phyloP scores from a whole-genome alignment of 2,113 vertebrate genomes.

The Picathartes gymnocephalus region DNA sequence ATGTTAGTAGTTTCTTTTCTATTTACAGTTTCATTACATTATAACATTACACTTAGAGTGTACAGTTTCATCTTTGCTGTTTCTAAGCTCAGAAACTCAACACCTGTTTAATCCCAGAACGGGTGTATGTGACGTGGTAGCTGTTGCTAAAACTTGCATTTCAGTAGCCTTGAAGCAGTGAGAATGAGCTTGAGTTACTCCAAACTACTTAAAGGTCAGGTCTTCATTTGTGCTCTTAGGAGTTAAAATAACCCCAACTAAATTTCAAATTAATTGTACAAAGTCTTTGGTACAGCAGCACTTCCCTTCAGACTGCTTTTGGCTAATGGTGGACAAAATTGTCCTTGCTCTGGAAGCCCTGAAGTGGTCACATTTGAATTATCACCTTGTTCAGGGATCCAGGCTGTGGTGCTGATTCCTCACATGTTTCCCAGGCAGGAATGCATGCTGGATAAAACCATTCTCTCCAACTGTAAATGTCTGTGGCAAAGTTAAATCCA shows the following conservation, averaged over 20 bases:
- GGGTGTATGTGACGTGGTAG: neutral
- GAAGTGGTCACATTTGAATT: neutral
- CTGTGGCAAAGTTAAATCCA: neutral
- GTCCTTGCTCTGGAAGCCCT: neutral
- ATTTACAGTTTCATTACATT: neutral
- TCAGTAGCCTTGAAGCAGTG: neutral
- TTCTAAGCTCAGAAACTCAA: neutral
- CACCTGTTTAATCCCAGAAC: neutral
- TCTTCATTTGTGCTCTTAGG: neutral
- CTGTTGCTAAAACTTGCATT: neutral
- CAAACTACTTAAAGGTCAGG: neutral
- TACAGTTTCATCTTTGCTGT: neutral
- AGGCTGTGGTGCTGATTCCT: neutral
- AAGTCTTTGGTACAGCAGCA: neutral
- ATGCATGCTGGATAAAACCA: neutral
- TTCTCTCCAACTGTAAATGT: neutral
- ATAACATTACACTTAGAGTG: neutral
- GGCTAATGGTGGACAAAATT: neutral
- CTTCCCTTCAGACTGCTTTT: neutral
- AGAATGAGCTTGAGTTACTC: neutral
- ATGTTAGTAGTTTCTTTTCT: neutral
- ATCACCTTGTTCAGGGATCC: neutral
- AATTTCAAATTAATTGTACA: neutral
- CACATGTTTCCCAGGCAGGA: neutral
- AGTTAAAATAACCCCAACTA: neutral